phyloP scores from a whole-genome alignment of 2,888 invertebrate species.

The Rhingia rostrata region DNA sequence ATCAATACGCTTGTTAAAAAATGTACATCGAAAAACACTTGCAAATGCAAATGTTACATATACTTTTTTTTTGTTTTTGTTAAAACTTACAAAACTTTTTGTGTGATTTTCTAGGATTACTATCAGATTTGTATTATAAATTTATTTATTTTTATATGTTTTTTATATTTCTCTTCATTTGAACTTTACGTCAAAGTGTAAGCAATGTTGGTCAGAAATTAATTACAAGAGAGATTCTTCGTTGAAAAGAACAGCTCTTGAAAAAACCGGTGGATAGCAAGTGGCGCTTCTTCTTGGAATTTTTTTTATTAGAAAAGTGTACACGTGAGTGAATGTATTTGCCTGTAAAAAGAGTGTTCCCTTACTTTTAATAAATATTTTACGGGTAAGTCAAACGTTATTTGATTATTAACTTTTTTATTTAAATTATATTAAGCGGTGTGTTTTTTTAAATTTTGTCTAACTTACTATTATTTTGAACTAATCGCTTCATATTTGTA shows the following conservation, averaged over 20 bases:
- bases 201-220: constrained; percentile 55
- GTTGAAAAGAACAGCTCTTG: constrained; percentile 57
- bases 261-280: constrained; percentile 59
- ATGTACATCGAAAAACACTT: too few species aligned
- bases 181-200: constrained; percentile 35
- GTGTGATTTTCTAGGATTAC: not conserved
- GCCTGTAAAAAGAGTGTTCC: constrained; percentile 61
- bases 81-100: not conserved
- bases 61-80: not conserved
- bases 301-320: constrained; percentile 47
- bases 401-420: too few species aligned
- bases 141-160: not conserved
- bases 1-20: too few species aligned
- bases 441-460: not conserved
- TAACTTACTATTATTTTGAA: too few species aligned
- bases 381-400: constrained; percentile 41
- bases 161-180: not conserved
- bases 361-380: constrained; percentile 49
- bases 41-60: too few species aligned
- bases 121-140: not conserved
- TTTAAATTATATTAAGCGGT: too few species aligned
- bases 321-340: constrained; percentile 46
- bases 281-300: constrained; percentile 58
- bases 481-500: too few species aligned
- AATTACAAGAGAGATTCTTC: constrained; percentile 58